Evolutionary conservation across 2,888 invertebrate species (phyloP), one percentile per base, ranked within the genome.

Genomic region (Clistopyga incitator): DNA sequence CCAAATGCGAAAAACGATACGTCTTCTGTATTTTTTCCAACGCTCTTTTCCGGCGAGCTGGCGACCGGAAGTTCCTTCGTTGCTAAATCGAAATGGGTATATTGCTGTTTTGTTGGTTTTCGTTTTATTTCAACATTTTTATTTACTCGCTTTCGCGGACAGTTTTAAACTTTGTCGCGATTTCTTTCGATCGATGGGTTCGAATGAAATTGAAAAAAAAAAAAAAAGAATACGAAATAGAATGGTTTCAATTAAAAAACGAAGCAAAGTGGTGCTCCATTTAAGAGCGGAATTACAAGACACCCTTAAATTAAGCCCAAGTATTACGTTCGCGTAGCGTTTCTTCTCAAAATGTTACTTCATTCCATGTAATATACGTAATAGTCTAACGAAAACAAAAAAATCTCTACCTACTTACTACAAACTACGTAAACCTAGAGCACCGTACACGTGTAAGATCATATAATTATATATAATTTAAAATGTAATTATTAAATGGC

Each of bases 301-400:
- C 85, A 87, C 86, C 84, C 85, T 89, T 89, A 90, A 91, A 89
- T 91, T 91, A 91, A 92, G 91, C 92, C 91, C 92, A 92, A 92
- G 92, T 93, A 93, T 92, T 93, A 92, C 91, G 91, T 92, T 92
- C 91, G 91, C 90, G 91, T 92, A 92, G 92, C 91, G 91, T 92
- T 92, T 91, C 87, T 90, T 82, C 75, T 85, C 70, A 86, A 90
- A 89, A 90, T 90, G 90, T 90, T 90, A 92, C 90, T 93, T 92
- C 93, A 93, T 93, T 93, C 93, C 93, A 93, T 93, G 93, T 93
- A 93, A 92, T 92, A 93, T 93, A 93, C 92, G 90, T 92, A 92
- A 92, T 92, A 93, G 92, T 90, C 91, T 92, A 92, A 92, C 89
- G 90, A 90, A 91, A 91, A 87, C 86, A 82, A 75, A 78, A 86